These are phyloP conservation scores for Microcebus jonahi DNA, from an alignment of 2,113 vertebrate genomes.

Conservation along the genomic window DNA sequence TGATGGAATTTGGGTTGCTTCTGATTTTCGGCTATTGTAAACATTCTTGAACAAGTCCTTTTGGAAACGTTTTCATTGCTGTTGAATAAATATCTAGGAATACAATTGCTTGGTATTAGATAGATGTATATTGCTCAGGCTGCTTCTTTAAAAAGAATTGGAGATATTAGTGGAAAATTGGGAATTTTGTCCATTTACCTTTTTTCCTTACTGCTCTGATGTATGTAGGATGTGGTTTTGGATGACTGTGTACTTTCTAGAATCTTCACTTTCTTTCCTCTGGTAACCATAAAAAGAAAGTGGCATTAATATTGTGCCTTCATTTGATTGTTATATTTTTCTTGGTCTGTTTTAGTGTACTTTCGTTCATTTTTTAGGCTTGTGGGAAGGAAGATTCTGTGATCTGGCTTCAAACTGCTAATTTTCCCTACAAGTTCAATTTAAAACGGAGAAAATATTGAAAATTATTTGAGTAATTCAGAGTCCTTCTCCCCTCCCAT, in stretches of 20 bases:
- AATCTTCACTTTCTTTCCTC: background rate
- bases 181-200: background rate
- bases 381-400: background rate
- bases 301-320: background rate
- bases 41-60: background rate
- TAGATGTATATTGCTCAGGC: background rate
- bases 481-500: background rate
- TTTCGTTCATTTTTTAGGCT: background rate
- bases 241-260: background rate
- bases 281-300: background rate
- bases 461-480: background rate
- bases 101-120: background rate
- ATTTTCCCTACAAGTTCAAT: background rate
- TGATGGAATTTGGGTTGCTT: background rate
- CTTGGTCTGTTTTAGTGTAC: background rate
- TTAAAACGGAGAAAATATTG: background rate
- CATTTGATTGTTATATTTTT: background rate
- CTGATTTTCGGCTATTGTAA: background rate
- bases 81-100: background rate
- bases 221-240: background rate
- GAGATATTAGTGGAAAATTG: background rate
- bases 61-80: conserved; percentile 38
- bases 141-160: background rate
- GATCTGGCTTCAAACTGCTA: background rate
- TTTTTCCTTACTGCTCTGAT: background rate